A percentile compares a stretch with the other conserved stretches of the same genome.
Evolutionary conservation across 2,888 invertebrate species (phyloP).

Genomic region (Asteroscopus sphinx): DNA sequence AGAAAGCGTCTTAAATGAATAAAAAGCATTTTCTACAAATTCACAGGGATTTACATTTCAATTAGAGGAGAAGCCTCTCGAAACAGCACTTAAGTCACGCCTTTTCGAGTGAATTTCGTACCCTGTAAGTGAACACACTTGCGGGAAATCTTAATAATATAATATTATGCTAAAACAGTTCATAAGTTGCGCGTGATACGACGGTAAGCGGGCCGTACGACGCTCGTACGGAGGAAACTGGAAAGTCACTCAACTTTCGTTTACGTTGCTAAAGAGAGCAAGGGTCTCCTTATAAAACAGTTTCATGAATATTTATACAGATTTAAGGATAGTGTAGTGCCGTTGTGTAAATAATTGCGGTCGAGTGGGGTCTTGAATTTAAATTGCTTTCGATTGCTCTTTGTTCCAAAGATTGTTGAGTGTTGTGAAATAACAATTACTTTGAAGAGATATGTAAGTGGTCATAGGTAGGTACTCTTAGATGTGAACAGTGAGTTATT

Average conservation of each 20-base stretch:
- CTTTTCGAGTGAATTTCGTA: constrained; percentile 53
- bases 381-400: constrained; percentile 66
- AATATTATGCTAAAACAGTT: constrained; percentile 62
- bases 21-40: constrained; percentile 43
- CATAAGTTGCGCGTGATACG: constrained; percentile 61
- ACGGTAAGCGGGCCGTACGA: constrained; percentile 35
- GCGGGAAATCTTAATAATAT: constrained; percentile 35
- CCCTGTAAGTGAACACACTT: constrained; percentile 36
- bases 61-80: constrained; percentile 38
- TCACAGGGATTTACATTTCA: constrained; percentile 56
- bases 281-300: constrained; percentile 75
- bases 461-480: constrained; percentile 15
- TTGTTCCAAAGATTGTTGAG: constrained; percentile 57
- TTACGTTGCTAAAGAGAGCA: constrained; percentile 73
- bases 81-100: constrained; percentile 36
- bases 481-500: constrained; percentile 10
- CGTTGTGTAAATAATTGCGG: constrained; percentile 76
- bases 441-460: constrained; percentile 21
- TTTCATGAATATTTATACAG: constrained; percentile 82
- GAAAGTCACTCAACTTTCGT: constrained; percentile 73
- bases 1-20: constrained; percentile 44
- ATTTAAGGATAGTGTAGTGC: constrained; percentile 78
- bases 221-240: constrained; percentile 46
- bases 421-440: constrained; percentile 55
- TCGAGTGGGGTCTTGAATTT: constrained; percentile 71